Evolutionary conservation across 2,888 invertebrate genomes (phyloP).

Genomic region (Aphrophora alni): DNA sequence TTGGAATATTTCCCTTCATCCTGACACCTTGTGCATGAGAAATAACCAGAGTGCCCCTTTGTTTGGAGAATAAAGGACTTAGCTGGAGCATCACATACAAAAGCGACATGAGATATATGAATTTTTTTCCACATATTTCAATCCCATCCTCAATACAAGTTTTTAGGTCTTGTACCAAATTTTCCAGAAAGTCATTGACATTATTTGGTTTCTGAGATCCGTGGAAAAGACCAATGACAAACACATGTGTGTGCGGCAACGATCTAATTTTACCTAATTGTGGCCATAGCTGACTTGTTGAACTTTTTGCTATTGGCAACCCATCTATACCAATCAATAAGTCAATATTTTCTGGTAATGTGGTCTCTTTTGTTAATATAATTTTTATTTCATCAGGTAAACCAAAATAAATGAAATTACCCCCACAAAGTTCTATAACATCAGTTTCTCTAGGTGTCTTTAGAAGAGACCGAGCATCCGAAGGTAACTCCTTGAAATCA

Average conservation of each 20-base stretch:
- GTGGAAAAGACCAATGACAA: neutral
- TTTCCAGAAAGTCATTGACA: constrained; percentile 6
- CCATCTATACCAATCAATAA: constrained; percentile 24
- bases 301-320: constrained; percentile 9
- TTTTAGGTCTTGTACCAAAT: constrained; percentile 1
- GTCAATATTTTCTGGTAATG: no score
- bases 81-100: constrained; percentile 11
- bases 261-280: constrained; percentile 13
- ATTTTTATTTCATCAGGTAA: no score
- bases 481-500: constrained; percentile 7
- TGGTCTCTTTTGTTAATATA: neutral
- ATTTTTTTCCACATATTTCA: neutral
- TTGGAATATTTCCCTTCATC: constrained; percentile 1
- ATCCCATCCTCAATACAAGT: neutral
- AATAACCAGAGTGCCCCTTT: constrained; percentile 17
- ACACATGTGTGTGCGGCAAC: neutral
- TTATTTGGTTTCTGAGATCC: neutral
- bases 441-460: neutral
- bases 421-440: neutral
- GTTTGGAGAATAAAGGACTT: neutral
- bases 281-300: constrained; percentile 23
- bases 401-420: neutral
- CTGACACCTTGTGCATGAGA: neutral
- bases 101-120: neutral
- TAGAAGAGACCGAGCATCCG: neutral